A percentile compares a stretch with the other conserved stretches of the same genome.
Conservation (phyloP, 2,113 vertebrate genomes). For the Odobenus rosmarus region DNA sequence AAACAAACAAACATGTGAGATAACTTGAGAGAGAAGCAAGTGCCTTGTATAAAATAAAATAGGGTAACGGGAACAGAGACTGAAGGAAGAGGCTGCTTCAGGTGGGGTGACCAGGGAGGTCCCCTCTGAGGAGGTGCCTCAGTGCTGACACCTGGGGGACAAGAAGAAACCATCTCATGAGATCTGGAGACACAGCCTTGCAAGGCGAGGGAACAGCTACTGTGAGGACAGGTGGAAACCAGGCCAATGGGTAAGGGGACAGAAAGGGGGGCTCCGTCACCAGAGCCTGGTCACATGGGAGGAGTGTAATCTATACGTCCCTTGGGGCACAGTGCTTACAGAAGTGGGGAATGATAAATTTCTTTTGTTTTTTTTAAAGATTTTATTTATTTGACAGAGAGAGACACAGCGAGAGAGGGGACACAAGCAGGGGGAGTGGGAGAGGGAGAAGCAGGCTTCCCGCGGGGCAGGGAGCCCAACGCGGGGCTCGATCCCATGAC, state of each 20-base stretch:
- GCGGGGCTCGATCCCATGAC: too few relatives aligned
- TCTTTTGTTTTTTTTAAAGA: too few relatives aligned
- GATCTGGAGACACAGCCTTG: background rate
- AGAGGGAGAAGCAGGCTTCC: too few relatives aligned
- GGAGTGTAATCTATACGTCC: accelerated
- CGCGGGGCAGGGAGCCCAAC: too few relatives aligned
- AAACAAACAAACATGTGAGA: background rate
- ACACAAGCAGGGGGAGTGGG: too few relatives aligned
- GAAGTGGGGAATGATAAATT: background rate
- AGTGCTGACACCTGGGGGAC: background rate
- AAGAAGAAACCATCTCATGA: background rate
- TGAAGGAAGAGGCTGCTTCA: background rate
- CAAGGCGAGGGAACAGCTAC: background rate
- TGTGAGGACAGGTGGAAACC: too few relatives aligned
- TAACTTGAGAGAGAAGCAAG: background rate
- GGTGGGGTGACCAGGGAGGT: background rate
- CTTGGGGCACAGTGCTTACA: background rate
- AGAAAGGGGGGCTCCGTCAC: background rate
- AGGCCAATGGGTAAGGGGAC: background rate
- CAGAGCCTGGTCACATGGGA: background rate
- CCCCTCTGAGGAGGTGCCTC: background rate
- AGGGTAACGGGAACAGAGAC: background rate
- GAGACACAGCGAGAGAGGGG: too few relatives aligned
- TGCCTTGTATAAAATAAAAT: background rate
- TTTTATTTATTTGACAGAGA: too few relatives aligned